Conservation (phyloP, 2,797 vertebrate genomes). For the Eleutherodactylus coqui region DNA sequence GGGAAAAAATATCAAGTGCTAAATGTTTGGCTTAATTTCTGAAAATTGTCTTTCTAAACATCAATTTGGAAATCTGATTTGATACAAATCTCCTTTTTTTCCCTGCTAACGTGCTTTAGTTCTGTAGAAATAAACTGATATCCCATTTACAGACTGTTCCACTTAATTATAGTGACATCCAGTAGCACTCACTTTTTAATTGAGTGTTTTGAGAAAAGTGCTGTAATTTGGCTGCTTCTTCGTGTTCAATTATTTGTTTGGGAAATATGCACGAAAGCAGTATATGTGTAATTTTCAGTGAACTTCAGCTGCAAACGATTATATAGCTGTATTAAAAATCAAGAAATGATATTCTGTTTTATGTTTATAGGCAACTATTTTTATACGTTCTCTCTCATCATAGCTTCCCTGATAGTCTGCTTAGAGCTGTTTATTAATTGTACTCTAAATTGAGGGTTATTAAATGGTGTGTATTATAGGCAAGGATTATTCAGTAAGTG, state of each 20-base stretch:
- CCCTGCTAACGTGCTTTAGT: constrained; percentile 10
- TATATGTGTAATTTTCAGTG: constrained; percentile 52
- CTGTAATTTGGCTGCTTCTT: constrained; percentile 58
- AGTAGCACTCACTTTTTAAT: constrained; percentile 49
- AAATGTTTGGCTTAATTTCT: constrained; percentile 47
- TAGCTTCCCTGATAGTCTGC: constrained; percentile 37
- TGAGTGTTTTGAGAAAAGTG: constrained; percentile 59
- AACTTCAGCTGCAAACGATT: constrained; percentile 56
- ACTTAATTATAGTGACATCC: constrained; percentile 62
- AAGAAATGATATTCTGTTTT: constrained; percentile 17
- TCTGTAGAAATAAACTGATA: constrained; percentile 34
- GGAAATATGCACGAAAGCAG: constrained; percentile 61
- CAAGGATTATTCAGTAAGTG: constrained; percentile 44
- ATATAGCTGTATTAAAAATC: constrained; percentile 56
- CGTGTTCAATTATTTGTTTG: constrained; percentile 61
- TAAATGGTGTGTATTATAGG: constrained; percentile 50
- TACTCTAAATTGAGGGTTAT: constrained; percentile 31
- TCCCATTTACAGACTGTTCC: constrained; percentile 56
- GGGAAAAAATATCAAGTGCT: constrained; percentile 20
- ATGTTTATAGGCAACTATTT: constrained; percentile 33
- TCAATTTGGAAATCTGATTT: constrained; percentile 51
- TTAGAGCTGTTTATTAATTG: constrained; percentile 30
- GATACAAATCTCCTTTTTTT: constrained; percentile 32
- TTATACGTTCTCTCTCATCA: constrained; percentile 40
- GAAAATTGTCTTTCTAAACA: constrained; percentile 48